Evolutionary conservation across 2,113 vertebrate species (phyloP).

Genomic region (Sinosuthora webbiana): DNA sequence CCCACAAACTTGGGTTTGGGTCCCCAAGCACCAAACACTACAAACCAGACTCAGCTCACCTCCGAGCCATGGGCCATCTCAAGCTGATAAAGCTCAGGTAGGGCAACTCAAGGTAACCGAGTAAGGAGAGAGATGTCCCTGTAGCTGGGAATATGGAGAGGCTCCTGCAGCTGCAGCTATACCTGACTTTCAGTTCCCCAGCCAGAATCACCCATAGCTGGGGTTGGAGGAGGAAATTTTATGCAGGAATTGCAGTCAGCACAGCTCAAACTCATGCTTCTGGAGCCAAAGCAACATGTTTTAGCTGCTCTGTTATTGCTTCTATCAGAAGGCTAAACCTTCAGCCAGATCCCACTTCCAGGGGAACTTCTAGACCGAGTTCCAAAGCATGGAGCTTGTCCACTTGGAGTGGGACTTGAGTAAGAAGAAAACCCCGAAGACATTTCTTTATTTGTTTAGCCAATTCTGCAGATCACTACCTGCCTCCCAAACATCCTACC

Average conservation of each 20-base stretch:
- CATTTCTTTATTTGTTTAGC: not conserved
- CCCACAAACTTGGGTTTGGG: not conserved
- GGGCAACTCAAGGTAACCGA: not conserved
- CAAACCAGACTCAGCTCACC: not conserved
- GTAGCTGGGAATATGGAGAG: not conserved
- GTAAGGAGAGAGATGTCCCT: not conserved
- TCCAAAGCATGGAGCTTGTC: not conserved
- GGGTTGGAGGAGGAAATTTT: not conserved
- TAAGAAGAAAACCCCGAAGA: not conserved
- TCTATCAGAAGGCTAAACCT: not conserved
- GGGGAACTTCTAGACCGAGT: not conserved
- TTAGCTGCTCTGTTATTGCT: not conserved
- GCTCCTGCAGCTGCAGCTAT: not conserved
- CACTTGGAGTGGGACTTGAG: not conserved
- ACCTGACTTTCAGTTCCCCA: not conserved
- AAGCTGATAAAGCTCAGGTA: not conserved
- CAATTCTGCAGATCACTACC: not conserved
- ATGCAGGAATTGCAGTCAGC: not conserved
- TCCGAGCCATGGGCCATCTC: not conserved
- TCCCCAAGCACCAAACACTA: not conserved
- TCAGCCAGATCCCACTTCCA: not conserved
- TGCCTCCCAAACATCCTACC: not conserved
- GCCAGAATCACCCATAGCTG: not conserved
- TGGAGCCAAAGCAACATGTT: not conserved
- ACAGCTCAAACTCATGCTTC: not conserved